Evolutionary conservation across 2,113 vertebrate genomes (phyloP).

Genomic region (Nicator chloris): DNA sequence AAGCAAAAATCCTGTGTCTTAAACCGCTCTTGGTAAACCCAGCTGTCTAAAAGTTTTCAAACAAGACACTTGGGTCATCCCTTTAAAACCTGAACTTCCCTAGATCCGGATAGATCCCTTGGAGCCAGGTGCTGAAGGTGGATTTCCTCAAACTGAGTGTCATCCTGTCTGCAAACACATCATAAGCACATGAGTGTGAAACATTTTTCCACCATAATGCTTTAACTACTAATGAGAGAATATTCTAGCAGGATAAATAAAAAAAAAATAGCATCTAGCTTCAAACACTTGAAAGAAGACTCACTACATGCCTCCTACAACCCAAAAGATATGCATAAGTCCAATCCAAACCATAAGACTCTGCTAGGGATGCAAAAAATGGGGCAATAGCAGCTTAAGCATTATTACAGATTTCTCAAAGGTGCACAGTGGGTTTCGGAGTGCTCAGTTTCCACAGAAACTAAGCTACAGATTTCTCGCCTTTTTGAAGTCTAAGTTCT

Average conservation of each 20-base stretch:
- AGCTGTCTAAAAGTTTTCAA: not conserved
- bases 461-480: not conserved
- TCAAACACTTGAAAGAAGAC: not conserved
- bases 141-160: not conserved
- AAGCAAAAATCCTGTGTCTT: not conserved
- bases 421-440: not conserved
- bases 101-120: rapidly evolving
- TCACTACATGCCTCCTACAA: not conserved
- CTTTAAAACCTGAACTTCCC: not conserved
- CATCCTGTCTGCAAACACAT: not conserved
- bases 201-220: not conserved
- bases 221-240: not conserved
- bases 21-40: not conserved
- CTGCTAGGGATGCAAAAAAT: not conserved
- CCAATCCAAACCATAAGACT: not conserved
- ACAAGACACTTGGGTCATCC: not conserved
- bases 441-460: slow-evolving; percentile 32
- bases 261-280: not conserved
- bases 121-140: not conserved
- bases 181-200: not conserved
- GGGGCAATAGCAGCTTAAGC: not conserved
- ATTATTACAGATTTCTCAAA: not conserved
- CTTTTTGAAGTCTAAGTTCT: not conserved
- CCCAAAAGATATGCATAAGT: not conserved
- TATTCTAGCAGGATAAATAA: not conserved